phyloP scores from a whole-genome alignment of 2,888 invertebrate genomes.

The Eupithecia exiguata region DNA sequence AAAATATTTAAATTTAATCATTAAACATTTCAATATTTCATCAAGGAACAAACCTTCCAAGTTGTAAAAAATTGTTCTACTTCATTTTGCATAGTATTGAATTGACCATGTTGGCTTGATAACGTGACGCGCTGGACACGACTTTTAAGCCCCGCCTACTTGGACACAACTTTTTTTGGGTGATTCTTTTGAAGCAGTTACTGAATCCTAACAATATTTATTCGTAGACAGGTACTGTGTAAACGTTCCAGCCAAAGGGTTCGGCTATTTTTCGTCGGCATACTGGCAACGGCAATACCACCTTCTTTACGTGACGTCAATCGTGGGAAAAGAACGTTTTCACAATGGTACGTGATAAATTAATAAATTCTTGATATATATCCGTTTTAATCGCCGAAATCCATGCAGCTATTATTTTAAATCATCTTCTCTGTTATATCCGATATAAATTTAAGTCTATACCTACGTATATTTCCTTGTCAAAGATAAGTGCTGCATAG shows the following conservation, averaged over 20 bases:
- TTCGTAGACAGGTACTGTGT: no score
- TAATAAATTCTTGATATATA: constrained; percentile 18
- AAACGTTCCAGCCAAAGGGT: background rate
- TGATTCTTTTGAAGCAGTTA: no score
- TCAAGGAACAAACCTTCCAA: no score
- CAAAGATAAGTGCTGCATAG: background rate
- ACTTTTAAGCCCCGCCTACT: no score
- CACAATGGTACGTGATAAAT: constrained; percentile 56
- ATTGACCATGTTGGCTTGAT: no score
- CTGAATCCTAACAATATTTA: no score
- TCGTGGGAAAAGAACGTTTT: constrained; percentile 49
- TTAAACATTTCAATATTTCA: no score
- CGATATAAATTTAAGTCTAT: background rate
- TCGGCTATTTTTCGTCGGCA: background rate
- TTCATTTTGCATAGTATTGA: no score
- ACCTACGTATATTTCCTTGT: constrained; percentile 1
- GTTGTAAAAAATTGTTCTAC: no score
- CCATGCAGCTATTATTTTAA: background rate
- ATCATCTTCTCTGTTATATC: background rate
- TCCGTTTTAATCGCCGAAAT: constrained; percentile 16
- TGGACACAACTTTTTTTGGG: no score
- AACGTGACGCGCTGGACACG: no score
- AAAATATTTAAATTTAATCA: no score
- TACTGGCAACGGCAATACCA: background rate
- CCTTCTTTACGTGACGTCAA: constrained; percentile 51